Evolutionary conservation across 2,113 vertebrate genomes (phyloP).

Genomic region (Elgaria multicarinata): DNA sequence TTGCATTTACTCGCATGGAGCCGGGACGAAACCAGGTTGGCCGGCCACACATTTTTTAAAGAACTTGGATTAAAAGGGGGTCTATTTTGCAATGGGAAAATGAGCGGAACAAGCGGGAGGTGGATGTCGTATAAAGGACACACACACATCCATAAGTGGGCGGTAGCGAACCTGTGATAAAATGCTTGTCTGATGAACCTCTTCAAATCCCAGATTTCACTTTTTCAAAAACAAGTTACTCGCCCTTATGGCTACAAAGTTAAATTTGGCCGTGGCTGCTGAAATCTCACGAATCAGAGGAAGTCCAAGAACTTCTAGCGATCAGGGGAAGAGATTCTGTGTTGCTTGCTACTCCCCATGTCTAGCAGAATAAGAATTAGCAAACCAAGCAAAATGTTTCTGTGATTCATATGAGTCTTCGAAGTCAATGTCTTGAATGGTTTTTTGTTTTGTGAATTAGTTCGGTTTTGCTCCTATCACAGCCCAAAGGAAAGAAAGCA

Average conservation of each 20-base stretch:
- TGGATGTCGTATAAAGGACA: too few species aligned
- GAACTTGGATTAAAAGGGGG: too few species aligned
- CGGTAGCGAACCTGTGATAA: too few species aligned
- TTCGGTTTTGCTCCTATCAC: not conserved
- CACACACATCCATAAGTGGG: too few species aligned
- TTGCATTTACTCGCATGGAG: too few species aligned
- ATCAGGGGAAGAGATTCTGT: not conserved
- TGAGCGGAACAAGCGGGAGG: too few species aligned
- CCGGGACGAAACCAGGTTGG: too few species aligned
- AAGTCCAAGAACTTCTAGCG: not conserved
- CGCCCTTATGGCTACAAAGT: not conserved
- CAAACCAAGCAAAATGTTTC: not conserved
- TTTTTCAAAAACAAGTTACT: not conserved
- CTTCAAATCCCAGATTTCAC: too few species aligned
- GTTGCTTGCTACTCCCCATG: not conserved
- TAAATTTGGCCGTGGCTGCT: not conserved
- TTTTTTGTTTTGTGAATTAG: not conserved
- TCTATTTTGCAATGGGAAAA: too few species aligned
- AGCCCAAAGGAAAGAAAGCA: not conserved
- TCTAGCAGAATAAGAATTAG: not conserved
- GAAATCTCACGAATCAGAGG: not conserved
- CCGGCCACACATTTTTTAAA: too few species aligned
- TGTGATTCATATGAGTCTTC: not conserved
- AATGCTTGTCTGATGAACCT: too few species aligned
- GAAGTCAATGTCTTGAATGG: not conserved